A percentile compares a stretch with the other conserved stretches of the same genome.
Evolutionary conservation across 1,140 invertebrate genomes (phyloP).

Genomic region (Pomacea maculata): DNA sequence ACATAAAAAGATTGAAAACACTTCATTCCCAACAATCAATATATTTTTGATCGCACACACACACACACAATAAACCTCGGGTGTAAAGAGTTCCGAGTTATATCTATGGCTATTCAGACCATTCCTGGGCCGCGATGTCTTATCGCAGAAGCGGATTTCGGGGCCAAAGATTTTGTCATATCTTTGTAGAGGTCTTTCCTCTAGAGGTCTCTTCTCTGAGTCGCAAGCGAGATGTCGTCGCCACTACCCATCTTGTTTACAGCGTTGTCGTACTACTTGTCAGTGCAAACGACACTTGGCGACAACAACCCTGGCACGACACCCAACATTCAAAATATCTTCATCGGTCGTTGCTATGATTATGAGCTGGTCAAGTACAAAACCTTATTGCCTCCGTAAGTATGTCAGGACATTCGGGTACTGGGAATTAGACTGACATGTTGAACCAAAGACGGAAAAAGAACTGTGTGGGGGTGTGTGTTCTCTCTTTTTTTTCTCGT

Average conservation of each 20-base stretch:
- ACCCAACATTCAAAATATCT: slow-evolving; percentile 22
- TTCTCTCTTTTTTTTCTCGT: no score
- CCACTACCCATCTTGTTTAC: background rate
- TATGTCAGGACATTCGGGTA: background rate
- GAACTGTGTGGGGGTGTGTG: no score
- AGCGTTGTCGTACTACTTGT: background rate
- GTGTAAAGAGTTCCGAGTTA: background rate
- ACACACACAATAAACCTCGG: background rate
- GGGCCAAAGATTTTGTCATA: background rate
- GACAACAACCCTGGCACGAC: slow-evolving; percentile 27
- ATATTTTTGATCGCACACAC: background rate
- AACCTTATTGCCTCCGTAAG: slow-evolving; percentile 14
- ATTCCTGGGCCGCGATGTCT: background rate
- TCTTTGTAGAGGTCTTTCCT: no score
- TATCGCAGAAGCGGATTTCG: background rate
- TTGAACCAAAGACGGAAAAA: no score
- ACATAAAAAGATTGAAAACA: background rate
- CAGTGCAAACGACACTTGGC: background rate
- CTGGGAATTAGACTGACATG: no score
- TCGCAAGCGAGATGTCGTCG: background rate
- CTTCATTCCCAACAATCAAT: background rate
- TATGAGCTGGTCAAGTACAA: slow-evolving; percentile 29
- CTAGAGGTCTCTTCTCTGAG: no score
- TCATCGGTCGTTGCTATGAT: slow-evolving; percentile 27
- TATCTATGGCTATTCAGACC: background rate